Base-by-base conservation (phyloP, 1,140 invertebrate genomes). In the Macrobrachium rosenbergii region DNA sequence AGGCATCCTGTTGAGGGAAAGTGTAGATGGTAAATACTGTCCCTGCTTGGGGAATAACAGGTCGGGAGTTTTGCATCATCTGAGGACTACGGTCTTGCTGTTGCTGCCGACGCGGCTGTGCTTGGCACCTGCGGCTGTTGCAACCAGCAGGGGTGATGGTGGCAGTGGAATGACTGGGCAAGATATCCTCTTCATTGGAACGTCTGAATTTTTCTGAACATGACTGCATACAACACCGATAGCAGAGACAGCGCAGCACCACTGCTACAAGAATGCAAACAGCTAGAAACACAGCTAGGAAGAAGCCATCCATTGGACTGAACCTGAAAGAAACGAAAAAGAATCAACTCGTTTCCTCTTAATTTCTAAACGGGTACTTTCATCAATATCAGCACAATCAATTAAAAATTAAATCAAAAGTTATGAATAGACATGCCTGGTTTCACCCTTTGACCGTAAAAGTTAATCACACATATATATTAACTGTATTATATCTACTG, bases 11-110 rank as follows among this genome's bases (percentile, higher is more conserved):
- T 58, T 76, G 59, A 0, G 78, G 62, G 64, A 87, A 87, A 14
- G 84, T 87, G 28, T 87, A 87, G 5, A 87, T 87, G 2, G 84
- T 87, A 23, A 87, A 87, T 11, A 87, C 84, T 12, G 63, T 69
- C 0, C 84, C 58, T 43, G 69, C 17, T 21, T 79, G 84, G 19
- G 84, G 43, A 28, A 69, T 11, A 3, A 85, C 21, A 8, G 72
- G 8, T 16, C 78, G 83, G 37, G 83, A 85, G n/a, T 85, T 76
- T 19, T 75, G 75, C 11, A 78, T 69, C 8, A 5, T 21, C 6
- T 17, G 16, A 23, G 75, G 52, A 52, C 52, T 52, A 0, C 52
- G 52, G 52, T 52, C 52, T 52, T 52, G 8, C 52, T 52, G 52
- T 52, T 52, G 52, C 52, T 52, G 58, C 21, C 62, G 77, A 21